Evolutionary conservation across 2,113 vertebrate species (phyloP), one percentile per base, ranked within the genome.

Genomic region (Laticauda laticaudata): DNA sequence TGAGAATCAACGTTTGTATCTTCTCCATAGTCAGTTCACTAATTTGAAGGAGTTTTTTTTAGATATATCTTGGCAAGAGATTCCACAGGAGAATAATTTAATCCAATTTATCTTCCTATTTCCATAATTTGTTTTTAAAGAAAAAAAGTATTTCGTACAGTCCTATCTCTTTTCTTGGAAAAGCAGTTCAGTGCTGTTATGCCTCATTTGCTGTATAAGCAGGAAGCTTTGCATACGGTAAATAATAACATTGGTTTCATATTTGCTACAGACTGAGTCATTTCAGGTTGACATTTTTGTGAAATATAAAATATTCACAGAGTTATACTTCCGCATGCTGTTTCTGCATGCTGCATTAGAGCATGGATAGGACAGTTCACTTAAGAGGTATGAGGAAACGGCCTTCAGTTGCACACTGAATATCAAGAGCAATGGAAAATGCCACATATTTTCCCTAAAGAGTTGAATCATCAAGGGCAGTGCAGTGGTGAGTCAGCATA

Each of bases 111-210:
- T 87, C 94, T 85, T 90, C 89, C 94, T 92, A 69, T 86, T 94
- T 86, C 93, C 97, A 94, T 95, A 95, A 96, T 96, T 94, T 93
- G 48, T 96, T 93, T 90, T 95, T 95, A 96, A 87, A 93, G 34
- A 75, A 51, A n/a, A 69, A 29, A n/a, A 92, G 45, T 55, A 96
- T 93, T 57, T 92, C 94, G 26, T 3, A 94, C 57, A 92, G 92
- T 94, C 95, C 94, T 94, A 94, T 94, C 95, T 93, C 23, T 89
- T 94, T 97, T 26, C 95, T 94, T 97, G 96, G 97, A 97, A 89
- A 95, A 96, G 95, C 94, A 95, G 95, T 93, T 93, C 93, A 95
- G 18, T 91, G 91, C 94, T 2, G 90, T 94, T 90, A 94, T 92
- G 94, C 9, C 88, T 64, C 4, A 57, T 69, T 89, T 94, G 57